These are phyloP conservation scores for Halcyon badia DNA, from an alignment of 2,797 vertebrate genomes.

Conservation along the genomic window DNA sequence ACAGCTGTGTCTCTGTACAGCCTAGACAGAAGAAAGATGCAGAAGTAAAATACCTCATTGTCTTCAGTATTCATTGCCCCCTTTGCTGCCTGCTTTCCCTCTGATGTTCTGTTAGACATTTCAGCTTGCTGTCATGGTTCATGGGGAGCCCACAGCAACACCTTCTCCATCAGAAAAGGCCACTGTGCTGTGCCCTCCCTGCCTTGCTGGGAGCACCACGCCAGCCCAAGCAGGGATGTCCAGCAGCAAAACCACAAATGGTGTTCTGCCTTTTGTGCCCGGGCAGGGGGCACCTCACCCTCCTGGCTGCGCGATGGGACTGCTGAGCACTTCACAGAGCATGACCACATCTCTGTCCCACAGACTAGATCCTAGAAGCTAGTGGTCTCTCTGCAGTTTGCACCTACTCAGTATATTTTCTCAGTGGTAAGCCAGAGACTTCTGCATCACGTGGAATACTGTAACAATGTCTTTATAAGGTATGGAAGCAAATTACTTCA, in stretches of 20 bases:
- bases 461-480: background rate
- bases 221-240: background rate
- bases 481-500: background rate
- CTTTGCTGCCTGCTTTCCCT: fast-evolving
- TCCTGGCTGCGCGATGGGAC: too few species aligned
- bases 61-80: fast-evolving
- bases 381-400: background rate
- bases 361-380: background rate
- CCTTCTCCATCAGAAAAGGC: background rate
- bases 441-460: background rate
- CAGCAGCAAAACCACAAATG: background rate
- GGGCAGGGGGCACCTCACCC: fast-evolving
- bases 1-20: background rate
- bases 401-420: background rate
- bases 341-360: background rate
- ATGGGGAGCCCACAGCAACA: fast-evolving
- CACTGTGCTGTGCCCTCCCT: fast-evolving
- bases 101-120: fast-evolving
- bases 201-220: fast-evolving
- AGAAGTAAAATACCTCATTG: background rate
- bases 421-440: background rate
- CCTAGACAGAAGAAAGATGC: background rate
- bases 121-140: background rate
- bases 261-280: fast-evolving
- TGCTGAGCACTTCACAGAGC: fast-evolving